Conservation (phyloP, 2,888 invertebrate species). For the Lithophane leautieri region DNA sequence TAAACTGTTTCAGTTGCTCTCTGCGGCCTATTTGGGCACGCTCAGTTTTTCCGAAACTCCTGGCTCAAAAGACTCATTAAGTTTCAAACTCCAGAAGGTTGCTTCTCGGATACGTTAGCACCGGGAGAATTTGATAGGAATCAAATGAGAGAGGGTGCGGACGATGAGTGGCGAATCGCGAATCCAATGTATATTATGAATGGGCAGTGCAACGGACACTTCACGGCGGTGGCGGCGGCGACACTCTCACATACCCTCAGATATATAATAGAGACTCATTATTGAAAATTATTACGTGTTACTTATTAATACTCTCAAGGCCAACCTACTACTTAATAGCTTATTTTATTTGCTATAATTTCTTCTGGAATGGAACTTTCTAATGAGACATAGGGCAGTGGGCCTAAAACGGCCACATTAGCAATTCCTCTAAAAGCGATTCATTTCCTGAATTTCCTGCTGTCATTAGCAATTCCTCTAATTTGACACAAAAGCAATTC, state of each 20-base stretch:
- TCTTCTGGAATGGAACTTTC: background rate
- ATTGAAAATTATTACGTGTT: constrained; percentile 3
- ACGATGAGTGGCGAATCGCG: background rate
- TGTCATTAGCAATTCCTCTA: too few species aligned
- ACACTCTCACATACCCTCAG: constrained; percentile 68
- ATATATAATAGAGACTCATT: constrained; percentile 68
- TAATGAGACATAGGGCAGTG: too few species aligned
- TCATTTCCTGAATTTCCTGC: too few species aligned
- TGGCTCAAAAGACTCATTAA: constrained; percentile 71
- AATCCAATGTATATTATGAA: constrained; percentile 37
- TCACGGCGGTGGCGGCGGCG: constrained; percentile 70
- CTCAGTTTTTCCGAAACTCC: constrained; percentile 69
- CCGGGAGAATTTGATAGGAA: background rate
- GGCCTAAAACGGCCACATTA: too few species aligned
- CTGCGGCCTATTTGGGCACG: constrained; percentile 74
- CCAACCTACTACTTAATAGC: background rate
- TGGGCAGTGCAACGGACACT: constrained; percentile 69
- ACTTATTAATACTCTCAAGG: background rate
- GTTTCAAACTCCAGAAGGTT: constrained; percentile 74
- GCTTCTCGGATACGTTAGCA: constrained; percentile 62
- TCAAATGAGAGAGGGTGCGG: background rate
- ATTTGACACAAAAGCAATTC: too few species aligned
- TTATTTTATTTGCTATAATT: background rate
- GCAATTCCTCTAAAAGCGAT: too few species aligned
- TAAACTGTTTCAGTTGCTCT: constrained; percentile 71